Base-by-base conservation (phyloP, 1,140 invertebrate genomes). In the Cryptotermes secundus region DNA sequence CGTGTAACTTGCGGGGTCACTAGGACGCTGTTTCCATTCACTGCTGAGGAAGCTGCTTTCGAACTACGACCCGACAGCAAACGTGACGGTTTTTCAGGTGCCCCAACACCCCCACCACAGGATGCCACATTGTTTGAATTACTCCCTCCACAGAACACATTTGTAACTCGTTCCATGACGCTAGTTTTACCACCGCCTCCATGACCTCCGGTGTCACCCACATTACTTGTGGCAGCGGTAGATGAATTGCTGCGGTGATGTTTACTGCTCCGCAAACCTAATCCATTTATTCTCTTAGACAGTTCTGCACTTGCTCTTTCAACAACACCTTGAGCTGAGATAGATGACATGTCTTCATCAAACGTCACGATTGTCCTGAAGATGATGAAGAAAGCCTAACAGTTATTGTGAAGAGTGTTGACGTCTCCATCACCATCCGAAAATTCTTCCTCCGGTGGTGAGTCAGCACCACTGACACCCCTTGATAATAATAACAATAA, bases 281-380 rank as follows among this genome's bases (percentile, higher is more conserved):
- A 91, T 49, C 96, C 96, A 88, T 96, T 97, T 90, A 97, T 97
- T 86, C 96, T 93, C 87, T 96, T 96, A 83, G 95, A 95, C 84
- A 97, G 90, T 90, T 97, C 96, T 83, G 96, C 96, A 86, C 96
- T 96, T 87, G 96, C 96, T 87, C 96, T 93, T 91, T 97, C 96
- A 88, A 96, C 95, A 87, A 96, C 95, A 86, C 94, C 95, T 89
- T 95, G 94, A 85, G 94, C 94, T 84, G 94, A 95, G 90, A 95
- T 94, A 72, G 84, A 85, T 22, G 85, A 85, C 85, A 85, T 45
- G 72, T 53, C 84, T 82, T 53, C 45, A 82, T 34, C 26, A 85
- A 38, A 35, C 45, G 59, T 72, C 59, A 72, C 59, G 59, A 72
- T n/a, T 72, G 59, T 12, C 2, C n/a, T n/a, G 59, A 72, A 72